Base-by-base conservation (phyloP, 1,140 invertebrate species). In the Dendroctonus valens region DNA sequence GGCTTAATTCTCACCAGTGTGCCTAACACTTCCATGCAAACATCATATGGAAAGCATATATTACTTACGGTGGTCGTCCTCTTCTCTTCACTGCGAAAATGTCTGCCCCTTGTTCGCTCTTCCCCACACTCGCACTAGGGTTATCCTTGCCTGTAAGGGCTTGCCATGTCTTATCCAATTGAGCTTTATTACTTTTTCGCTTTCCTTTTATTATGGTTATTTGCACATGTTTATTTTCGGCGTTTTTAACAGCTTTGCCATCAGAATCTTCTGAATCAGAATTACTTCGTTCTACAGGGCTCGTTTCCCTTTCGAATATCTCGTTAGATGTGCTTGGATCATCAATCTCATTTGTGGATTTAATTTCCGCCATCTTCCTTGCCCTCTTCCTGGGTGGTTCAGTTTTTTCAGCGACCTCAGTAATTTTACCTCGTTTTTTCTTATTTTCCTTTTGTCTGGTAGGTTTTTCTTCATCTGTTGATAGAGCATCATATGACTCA, bases 81-180 rank as follows among this genome's bases (percentile, higher is more conserved):
- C 41, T 9, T 37, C 14, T 58, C 39, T 59, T 58, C 55, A 63
- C 52, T 3, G 49, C 44, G 15, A 14, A 12, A 46, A 44, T 58
- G 12, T 58, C 55, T 11, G 46, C 41, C 11, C 14, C 42, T 11
- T 48, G 15, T 40, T 41, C 11, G 7, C 7, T n/a, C 14, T 39
- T 39, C 11, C 41, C 53, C 39, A 26, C 39, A 9, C 39, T 41
- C 3, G 39, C 11, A 12, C n/a, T 37, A 9, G 55, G 14, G 2
- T 9, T 6, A 44, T 41, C 6, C 15, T 59, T 52, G n/a, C 65
- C 58, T 26, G 57, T 67, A 7, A 67, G 51, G 38, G 59, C 40
- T 54, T 54, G 15, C 65, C 65, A 67, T 5, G 65, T 60, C 40
- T 67, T 67, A 54, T 67, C 58, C 41, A 60, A 48, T 11, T 54